Evolutionary conservation across 2,113 vertebrate genomes (phyloP).

Genomic region (Neotoma lepida): DNA sequence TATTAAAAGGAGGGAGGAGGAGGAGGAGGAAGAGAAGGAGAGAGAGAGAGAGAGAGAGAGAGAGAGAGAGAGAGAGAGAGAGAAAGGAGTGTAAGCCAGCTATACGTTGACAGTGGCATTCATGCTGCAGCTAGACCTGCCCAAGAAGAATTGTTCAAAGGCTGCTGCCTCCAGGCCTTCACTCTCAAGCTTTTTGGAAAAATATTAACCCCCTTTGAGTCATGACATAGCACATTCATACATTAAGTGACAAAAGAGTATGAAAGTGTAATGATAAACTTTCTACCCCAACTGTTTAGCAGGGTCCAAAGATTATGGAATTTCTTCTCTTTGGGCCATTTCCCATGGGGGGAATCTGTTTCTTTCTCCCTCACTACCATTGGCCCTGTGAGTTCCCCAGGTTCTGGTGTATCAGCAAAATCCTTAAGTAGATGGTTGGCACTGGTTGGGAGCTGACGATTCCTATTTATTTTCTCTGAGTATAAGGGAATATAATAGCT

Average conservation of each 20-base stretch:
- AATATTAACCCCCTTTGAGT: conserved; percentile 15
- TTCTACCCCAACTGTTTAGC: background rate
- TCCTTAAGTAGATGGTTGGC: background rate
- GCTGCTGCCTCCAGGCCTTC: background rate
- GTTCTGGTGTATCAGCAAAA: background rate
- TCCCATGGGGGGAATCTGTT: background rate
- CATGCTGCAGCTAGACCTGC: conserved; percentile 20
- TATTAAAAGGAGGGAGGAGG: background rate
- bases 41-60: background rate
- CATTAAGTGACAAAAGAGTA: background rate
- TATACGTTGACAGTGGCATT: conserved; percentile 2
- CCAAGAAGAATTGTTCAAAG: conserved; percentile 36
- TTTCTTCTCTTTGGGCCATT: background rate
- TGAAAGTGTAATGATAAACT: background rate
- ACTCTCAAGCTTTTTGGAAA: background rate
- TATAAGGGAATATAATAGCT: background rate
- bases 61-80: too few relatives aligned
- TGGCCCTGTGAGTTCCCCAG: background rate
- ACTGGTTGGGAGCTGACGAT: background rate
- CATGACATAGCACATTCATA: background rate
- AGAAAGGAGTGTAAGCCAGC: too few relatives aligned
- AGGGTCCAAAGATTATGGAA: background rate
- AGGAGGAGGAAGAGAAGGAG: too few relatives aligned
- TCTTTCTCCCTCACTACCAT: background rate
- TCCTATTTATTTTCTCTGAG: background rate